Evolutionary conservation across 2,888 invertebrate genomes (phyloP).

Genomic region (Epiblema foenella): DNA sequence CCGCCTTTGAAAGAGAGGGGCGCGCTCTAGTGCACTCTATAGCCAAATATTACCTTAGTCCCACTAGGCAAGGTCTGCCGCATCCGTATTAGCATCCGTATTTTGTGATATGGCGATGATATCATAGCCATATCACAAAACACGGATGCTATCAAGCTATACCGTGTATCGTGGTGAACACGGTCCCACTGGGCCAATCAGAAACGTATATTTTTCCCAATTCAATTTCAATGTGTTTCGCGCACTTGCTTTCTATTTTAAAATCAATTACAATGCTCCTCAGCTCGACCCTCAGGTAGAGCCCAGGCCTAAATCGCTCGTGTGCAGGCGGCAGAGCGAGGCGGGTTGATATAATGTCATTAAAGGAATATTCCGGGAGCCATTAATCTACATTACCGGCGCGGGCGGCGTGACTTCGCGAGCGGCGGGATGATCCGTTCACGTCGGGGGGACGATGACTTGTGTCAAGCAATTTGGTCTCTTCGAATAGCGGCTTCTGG

Average conservation of each 20-base stretch:
- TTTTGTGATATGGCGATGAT: too few relatives aligned
- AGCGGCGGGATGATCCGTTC: neutral
- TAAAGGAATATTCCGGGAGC: constrained; percentile 20
- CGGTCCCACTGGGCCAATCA: too few relatives aligned
- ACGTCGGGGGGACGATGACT: neutral
- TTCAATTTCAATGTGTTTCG: too few relatives aligned
- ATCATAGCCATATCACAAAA: too few relatives aligned
- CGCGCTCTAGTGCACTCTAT: neutral
- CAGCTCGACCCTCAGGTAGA: neutral
- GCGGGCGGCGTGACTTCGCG: neutral
- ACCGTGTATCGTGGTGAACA: too few relatives aligned
- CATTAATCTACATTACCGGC: constrained; percentile 25
- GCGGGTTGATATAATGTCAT: constrained; percentile 18
- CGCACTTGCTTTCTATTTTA: too few relatives aligned
- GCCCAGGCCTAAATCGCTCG: neutral
- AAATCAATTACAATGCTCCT: neutral
- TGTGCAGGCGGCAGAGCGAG: neutral
- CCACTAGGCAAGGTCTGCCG: too few relatives aligned
- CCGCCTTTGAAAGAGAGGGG: too few relatives aligned
- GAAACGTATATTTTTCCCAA: too few relatives aligned
- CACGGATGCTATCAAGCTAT: too few relatives aligned
- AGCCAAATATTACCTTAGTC: neutral
- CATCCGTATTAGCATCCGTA: too few relatives aligned
- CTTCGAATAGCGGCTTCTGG: neutral
- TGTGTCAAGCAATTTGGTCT: neutral